These are phyloP conservation scores for Brachyrhaphis roseni DNA, from an alignment of 2,797 vertebrate species.

Conservation along the genomic window DNA sequence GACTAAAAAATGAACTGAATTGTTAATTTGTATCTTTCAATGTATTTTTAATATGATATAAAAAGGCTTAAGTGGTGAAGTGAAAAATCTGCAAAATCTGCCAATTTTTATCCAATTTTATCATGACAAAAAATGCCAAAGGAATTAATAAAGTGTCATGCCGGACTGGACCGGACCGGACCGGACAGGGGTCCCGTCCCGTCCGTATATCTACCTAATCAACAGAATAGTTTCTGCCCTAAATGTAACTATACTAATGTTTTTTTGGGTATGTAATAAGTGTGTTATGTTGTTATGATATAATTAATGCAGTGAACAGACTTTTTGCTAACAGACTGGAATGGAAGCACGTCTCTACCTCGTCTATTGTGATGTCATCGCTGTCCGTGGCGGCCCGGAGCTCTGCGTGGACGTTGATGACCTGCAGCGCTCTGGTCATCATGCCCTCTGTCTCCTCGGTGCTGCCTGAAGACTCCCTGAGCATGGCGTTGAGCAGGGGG, in stretches of 20 bases:
- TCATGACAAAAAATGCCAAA: too few relatives aligned
- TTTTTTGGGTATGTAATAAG: background rate
- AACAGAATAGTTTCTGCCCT: background rate
- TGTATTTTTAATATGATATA: too few relatives aligned
- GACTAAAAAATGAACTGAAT: too few relatives aligned
- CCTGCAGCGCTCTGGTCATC: slow-evolving; percentile 87
- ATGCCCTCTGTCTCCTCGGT: slow-evolving; percentile 86
- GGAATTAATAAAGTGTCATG: too few relatives aligned
- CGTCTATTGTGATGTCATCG: slow-evolving; percentile 82
- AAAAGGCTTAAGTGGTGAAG: too few relatives aligned
- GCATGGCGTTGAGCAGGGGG: slow-evolving; percentile 90
- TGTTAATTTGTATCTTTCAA: too few relatives aligned
- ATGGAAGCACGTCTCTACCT: slow-evolving; percentile 74
- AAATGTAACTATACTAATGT: background rate
- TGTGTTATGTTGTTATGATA: background rate
- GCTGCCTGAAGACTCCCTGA: slow-evolving; percentile 84
- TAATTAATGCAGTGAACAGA: background rate
- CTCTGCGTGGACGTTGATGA: slow-evolving; percentile 87
- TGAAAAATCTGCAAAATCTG: too few relatives aligned
- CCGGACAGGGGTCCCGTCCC: too few relatives aligned
- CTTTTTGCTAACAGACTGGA: background rate
- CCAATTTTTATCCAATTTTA: too few relatives aligned
- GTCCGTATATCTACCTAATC: too few relatives aligned
- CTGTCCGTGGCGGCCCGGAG: slow-evolving; percentile 79
- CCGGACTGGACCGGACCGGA: too few relatives aligned